These are phyloP conservation scores for Microtus montanus DNA, from an alignment of 2,113 vertebrate genomes.

Conservation along the genomic window DNA sequence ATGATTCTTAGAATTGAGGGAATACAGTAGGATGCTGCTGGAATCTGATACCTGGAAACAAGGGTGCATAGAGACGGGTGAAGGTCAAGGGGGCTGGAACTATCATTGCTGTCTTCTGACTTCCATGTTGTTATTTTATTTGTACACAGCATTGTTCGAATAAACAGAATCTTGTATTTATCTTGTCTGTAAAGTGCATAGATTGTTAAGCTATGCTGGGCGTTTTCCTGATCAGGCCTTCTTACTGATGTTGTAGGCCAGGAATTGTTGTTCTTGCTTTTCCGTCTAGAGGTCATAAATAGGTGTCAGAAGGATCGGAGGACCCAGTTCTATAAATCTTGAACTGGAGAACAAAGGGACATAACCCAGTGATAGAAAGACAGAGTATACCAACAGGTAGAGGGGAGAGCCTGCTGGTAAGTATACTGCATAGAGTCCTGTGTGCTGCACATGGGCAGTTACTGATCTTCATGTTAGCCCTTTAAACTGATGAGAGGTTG, in stretches of 20 bases:
- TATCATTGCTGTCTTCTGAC: slow-evolving; percentile 13
- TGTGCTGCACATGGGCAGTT: neutral
- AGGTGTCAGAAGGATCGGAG: neutral
- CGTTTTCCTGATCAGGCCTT: neutral
- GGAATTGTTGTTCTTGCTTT: neutral
- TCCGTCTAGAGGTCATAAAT: neutral
- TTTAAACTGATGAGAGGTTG: neutral
- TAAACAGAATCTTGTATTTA: neutral
- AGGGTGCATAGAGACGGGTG: neutral
- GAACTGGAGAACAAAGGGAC: neutral
- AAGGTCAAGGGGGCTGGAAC: neutral
- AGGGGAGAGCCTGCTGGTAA: neutral
- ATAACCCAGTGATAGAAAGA: slow-evolving; percentile 26
- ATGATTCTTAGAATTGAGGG: neutral
- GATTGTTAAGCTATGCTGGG: neutral
- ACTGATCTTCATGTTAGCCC: neutral
- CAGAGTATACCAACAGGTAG: neutral
- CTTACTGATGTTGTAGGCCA: neutral
- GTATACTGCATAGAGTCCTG: neutral
- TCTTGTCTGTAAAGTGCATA: slow-evolving; percentile 30
- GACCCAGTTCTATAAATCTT: neutral
- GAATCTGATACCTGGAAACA: neutral
- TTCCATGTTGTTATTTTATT: neutral
- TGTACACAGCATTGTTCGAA: neutral
- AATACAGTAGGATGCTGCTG: neutral